A percentile compares a stretch with the other conserved stretches of the same genome.
These are phyloP conservation scores for Cynopterus sphinx DNA, from an alignment of 2,797 vertebrate species.

Conservation along the genomic window DNA sequence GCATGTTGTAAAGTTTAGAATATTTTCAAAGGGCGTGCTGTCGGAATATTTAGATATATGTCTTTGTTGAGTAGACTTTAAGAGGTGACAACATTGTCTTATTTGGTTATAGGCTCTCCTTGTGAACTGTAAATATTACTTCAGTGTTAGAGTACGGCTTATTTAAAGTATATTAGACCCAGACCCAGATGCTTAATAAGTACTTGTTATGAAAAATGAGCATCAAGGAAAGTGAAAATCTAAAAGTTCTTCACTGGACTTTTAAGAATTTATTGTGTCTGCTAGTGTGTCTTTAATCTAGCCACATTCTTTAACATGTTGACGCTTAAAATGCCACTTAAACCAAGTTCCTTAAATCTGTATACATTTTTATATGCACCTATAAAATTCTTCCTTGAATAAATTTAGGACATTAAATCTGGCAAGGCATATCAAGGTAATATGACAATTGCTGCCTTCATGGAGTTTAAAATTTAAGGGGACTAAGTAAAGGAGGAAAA, in stretches of 20 bases:
- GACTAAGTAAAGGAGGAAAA: neutral
- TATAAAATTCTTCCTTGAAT: conserved; percentile 13
- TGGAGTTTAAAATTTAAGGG: neutral
- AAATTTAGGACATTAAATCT: conserved; percentile 30
- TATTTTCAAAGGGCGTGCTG: conserved; percentile 40
- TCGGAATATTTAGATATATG: conserved; percentile 51
- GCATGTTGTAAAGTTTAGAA: conserved; percentile 24
- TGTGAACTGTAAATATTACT: conserved; percentile 45
- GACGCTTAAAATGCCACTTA: conserved; percentile 12
- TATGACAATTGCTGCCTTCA: neutral
- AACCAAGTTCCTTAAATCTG: neutral
- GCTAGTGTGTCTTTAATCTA: neutral
- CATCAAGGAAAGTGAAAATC: neutral
- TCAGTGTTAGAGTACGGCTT: neutral
- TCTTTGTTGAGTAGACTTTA: neutral
- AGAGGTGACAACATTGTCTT: conserved; percentile 26
- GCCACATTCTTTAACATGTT: neutral
- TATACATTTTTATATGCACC: conserved; percentile 20
- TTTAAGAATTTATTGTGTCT: conserved; percentile 13
- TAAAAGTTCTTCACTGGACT: neutral
- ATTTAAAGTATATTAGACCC: conserved; percentile 9
- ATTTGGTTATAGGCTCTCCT: conserved; percentile 39
- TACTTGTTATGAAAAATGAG: neutral
- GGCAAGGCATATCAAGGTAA: neutral
- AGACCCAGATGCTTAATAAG: neutral